Evolutionary conservation across 2,113 vertebrate genomes (phyloP).

Genomic region (Rhagologus leucostigma): DNA sequence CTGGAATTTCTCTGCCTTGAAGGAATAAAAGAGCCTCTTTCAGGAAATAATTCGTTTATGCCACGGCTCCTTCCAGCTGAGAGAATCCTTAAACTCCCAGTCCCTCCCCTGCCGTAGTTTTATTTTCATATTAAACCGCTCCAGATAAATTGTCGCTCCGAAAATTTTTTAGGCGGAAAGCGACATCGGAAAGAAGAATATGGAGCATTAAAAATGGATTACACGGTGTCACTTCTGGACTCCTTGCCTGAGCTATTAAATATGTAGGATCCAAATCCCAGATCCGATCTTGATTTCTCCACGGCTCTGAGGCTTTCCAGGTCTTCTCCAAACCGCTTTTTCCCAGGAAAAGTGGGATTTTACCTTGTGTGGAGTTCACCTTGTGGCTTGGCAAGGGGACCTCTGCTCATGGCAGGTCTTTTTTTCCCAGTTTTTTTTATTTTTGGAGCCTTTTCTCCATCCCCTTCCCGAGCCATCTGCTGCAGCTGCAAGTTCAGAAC

Average conservation of each 20-base stretch:
- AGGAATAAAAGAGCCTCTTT: not conserved
- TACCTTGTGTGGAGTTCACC: fast-evolving
- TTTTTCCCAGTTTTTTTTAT: not conserved
- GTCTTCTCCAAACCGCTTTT: not conserved
- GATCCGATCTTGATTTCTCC: not conserved
- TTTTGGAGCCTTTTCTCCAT: not conserved
- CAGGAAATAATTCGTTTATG: not conserved
- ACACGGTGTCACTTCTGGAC: not conserved
- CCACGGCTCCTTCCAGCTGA: not conserved
- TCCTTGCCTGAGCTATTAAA: not conserved
- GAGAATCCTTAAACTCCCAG: not conserved
- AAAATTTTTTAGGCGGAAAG: not conserved
- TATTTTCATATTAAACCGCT: not conserved
- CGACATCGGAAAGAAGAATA: not conserved
- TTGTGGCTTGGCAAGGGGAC: not conserved
- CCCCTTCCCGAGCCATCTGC: not conserved
- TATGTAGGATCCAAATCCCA: not conserved
- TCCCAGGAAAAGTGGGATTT: not conserved
- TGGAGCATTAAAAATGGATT: not conserved
- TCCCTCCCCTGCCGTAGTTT: not conserved
- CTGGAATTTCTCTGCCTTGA: not conserved
- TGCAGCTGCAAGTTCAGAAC: not conserved
- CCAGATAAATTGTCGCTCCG: not conserved
- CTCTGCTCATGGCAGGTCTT: fast-evolving
- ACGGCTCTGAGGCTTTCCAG: not conserved